Base-by-base conservation (phyloP, 1,140 invertebrate genomes). In the Episyrphus balteatus region DNA sequence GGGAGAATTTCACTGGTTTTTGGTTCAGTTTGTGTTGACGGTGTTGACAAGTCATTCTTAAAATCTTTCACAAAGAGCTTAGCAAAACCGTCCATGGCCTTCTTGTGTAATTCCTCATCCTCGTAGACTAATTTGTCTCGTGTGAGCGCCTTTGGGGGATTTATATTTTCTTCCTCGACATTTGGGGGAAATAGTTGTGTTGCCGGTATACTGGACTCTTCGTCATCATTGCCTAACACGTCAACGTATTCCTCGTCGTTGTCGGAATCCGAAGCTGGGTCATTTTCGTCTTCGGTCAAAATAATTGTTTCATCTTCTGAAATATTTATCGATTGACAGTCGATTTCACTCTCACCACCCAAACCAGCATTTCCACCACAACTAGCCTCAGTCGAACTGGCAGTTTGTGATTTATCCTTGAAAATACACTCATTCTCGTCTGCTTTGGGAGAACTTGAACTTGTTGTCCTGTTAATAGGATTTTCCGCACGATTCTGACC, bases 241-340 rank as follows among this genome's bases (percentile, higher is more conserved):
- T 61, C 59, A 17, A 61, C 57, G 41, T 55, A 61, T 3, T 44
- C 31, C 13, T 52, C 55, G 32, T 43, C 53, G 47, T 49, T 48
- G 43, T 61, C 59, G 2, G 48, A 50, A 42, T 62, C 47, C 15
- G 12, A 12, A 5, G 12, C 34, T 3, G 33, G 38, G 9, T 41
- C 14, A 41, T 41, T 39, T 7, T 41, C 45, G 43, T 66, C 63
- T 54, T 66, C 63, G 53, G 63, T 66, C 58, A 66, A 54, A 51
- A 66, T 59, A 54, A 66, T 66, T 53, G 63, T 64, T 54, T 66
- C 63, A 39, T 66, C 63, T 34, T 62, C 15, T 3, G 15, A 41
- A 12, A 18, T 18, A 14, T 15, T 21, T 21, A 15, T 18, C 17
- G 39, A 41, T 12, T 12, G 34, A 15, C 12, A 5, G 10, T 15